Evolutionary conservation across 2,888 invertebrate species (phyloP).

Genomic region (Polydrusus tereticollis): DNA sequence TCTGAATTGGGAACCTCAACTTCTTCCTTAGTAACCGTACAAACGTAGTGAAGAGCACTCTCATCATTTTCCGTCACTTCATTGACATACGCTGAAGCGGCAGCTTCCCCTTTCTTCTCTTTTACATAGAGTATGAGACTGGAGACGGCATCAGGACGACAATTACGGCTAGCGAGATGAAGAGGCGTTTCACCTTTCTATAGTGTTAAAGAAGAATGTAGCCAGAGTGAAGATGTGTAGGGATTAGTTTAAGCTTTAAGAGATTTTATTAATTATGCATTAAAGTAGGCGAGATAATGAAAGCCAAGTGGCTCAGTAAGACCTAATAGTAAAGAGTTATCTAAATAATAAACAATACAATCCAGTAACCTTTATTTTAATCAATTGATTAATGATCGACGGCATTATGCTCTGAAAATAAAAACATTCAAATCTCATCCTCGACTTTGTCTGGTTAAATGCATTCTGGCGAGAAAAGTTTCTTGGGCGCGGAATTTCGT

Average conservation of each 20-base stretch:
- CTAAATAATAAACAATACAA: too few relatives aligned
- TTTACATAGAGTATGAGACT: constrained; percentile 89
- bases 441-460: too few relatives aligned
- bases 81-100: constrained; percentile 89
- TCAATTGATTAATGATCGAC: too few relatives aligned
- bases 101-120: constrained; percentile 80
- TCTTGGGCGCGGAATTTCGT: too few relatives aligned
- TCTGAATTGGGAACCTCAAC: constrained; percentile 67
- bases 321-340: too few relatives aligned
- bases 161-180: constrained; percentile 92
- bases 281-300: too few relatives aligned
- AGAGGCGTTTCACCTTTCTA: constrained; percentile 95
- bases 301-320: too few relatives aligned
- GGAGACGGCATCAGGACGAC: constrained; percentile 86
- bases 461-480: too few relatives aligned
- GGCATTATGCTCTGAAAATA: too few relatives aligned
- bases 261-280: not conserved
- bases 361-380: too few relatives aligned
- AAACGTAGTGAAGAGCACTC: constrained; percentile 94
- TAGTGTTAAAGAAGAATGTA: not conserved
- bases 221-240: not conserved
- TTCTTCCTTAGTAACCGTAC: constrained; percentile 87
- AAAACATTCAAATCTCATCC: too few relatives aligned
- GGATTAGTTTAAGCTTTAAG: not conserved
- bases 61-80: constrained; percentile 92